phyloP scores from a whole-genome alignment of 2,113 vertebrate genomes.

The Canis aureus region DNA sequence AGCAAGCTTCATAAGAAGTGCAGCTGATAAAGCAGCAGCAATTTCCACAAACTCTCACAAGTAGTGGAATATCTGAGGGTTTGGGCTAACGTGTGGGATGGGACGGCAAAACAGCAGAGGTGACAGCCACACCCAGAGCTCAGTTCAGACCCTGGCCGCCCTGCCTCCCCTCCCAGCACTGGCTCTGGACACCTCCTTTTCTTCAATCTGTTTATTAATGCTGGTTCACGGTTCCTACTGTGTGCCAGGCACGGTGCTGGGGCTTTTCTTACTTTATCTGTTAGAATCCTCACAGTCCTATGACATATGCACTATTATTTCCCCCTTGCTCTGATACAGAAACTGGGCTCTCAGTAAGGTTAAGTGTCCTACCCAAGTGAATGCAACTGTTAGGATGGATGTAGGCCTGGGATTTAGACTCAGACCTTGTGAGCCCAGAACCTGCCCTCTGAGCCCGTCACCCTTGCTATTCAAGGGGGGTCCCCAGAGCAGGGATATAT shows the following conservation, averaged over 20 bases:
- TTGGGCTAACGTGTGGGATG: rapidly evolving
- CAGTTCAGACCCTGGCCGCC: not conserved
- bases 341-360: not conserved
- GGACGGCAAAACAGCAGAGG: not conserved
- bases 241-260: rapidly evolving
- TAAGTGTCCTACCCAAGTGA: not conserved
- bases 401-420: not conserved
- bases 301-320: not conserved
- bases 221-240: rapidly evolving
- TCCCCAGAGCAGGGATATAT: not conserved
- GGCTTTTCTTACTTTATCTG: not conserved
- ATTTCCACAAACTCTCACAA: rapidly evolving
- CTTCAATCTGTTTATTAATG: not conserved
- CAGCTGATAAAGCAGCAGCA: not conserved
- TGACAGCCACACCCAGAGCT: not conserved
- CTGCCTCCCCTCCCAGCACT: not conserved
- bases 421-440: not conserved
- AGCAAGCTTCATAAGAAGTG: not conserved
- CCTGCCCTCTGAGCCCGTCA: not conserved
- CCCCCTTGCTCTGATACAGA: not conserved
- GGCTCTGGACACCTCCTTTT: not conserved
- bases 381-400: too few relatives aligned
- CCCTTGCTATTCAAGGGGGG: not conserved
- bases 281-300: rapidly evolving
- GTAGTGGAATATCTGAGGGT: not conserved